Percentiles rank a stretch among this genome's conserved stretches.
Conservation (phyloP, 1,140 invertebrate species). For the Drosophila mauritiana region DNA sequence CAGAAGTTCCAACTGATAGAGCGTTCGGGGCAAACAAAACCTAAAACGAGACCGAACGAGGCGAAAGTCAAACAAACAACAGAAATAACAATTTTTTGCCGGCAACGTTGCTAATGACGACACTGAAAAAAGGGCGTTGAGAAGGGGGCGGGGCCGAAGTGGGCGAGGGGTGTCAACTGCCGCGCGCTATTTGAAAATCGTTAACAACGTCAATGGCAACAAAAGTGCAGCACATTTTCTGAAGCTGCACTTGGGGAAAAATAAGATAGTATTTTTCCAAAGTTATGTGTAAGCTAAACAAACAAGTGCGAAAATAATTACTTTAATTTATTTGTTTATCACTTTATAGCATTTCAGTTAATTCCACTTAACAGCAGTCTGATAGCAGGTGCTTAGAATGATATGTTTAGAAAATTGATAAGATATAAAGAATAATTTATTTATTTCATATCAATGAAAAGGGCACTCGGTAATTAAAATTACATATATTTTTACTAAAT, state of each 20-base stretch:
- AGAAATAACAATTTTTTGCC: conserved; percentile 55
- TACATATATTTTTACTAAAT: too few species aligned
- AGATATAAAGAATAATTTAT: conserved; percentile 35
- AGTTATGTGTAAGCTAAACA: not conserved
- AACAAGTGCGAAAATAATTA: not conserved
- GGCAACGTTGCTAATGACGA: conserved; percentile 71
- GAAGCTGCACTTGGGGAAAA: conserved; percentile 9
- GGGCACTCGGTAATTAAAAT: not conserved
- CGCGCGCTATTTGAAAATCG: conserved; percentile 68
- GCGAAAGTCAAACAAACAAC: conserved; percentile 70
- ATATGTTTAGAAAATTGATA: conserved; percentile 28
- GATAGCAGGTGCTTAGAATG: conserved; percentile 15
- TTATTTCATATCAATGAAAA: conserved; percentile 4
- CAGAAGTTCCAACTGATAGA: conserved; percentile 56
- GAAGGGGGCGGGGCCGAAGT: not conserved
- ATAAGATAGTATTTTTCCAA: not conserved
- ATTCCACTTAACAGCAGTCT: conserved; percentile 24
- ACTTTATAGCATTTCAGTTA: conserved; percentile 36
- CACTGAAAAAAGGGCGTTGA: conserved; percentile 26
- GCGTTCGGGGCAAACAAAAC: conserved; percentile 36
- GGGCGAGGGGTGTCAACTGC: conserved; percentile 20
- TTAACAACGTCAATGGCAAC: conserved; percentile 68
- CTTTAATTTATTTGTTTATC: conserved; percentile 41
- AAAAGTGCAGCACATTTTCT: conserved; percentile 35
- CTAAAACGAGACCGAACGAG: conserved; percentile 39